Evolutionary conservation across 2,888 invertebrate species (phyloP), one percentile per base, ranked within the genome.

Genomic region (Tenthredo mesomela): DNA sequence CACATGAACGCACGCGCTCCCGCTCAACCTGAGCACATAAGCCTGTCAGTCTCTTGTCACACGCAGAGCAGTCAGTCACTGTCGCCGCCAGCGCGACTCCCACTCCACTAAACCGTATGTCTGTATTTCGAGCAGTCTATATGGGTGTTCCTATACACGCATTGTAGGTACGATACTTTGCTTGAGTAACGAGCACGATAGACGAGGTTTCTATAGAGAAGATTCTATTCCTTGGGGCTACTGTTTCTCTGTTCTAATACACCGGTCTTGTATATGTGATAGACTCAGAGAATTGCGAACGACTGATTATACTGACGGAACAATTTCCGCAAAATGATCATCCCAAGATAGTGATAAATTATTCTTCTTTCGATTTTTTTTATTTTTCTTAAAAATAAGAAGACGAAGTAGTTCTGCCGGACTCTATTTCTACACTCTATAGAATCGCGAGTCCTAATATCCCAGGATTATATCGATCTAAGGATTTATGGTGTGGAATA

Each of bases 31-130:
- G 90, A 88, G 90, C 91, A 91, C 93, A 93, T 93, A 93, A 93
- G 93, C 92, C 92, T 92, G 93, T 93, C 93, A 93, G 93, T 93
- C 92, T 93, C 90, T 90, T 93, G 93, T 93, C 93, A 93, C 90
- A 89, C 87, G 92, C 93, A 93, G 92, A 88, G 91, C 92, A 93
- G 92, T 93, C 92, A 93, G 93, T 93, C 93, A 92, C 91, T 90
- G 92, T 92, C 91, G 90, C 90, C 89, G 89, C 88, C 91, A 91
- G 91, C 89, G 43, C 70, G 82, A 82, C 82, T 67, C 61, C 67
- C 70, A 65, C 82, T 29, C 29, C 37, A 33, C 21, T n/a, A 25
- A 82, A 82, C 25, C 67, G 47, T 70, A 70, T 67, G 82, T 82
- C 70, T 65, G 40, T 33, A 37, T 40, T 33, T 40, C 25, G 21